Conservation (phyloP, 2,113 vertebrate species). For the Forbesichthys agassizii region DNA sequence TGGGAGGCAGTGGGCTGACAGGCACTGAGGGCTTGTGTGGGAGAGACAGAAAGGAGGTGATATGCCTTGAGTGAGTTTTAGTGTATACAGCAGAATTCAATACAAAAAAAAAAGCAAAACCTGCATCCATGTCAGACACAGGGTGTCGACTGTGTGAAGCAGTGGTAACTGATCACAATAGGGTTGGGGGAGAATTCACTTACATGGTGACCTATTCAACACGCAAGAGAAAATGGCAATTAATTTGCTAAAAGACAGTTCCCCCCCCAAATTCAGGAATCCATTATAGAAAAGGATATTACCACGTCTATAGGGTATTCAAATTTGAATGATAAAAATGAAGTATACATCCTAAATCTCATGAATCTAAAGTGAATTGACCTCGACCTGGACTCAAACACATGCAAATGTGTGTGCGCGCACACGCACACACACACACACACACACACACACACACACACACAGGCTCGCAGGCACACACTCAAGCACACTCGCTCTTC, state of each 20-base stretch:
- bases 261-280: background rate
- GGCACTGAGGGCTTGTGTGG: conserved; percentile 76
- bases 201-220: conserved; percentile 28
- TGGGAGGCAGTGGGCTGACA: conserved; percentile 78
- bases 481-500: conserved; percentile 56
- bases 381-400: conserved; percentile 69
- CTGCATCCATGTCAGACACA: conserved; percentile 63
- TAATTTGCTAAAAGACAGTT: conserved; percentile 15
- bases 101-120: conserved; percentile 48
- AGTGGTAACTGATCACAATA: conserved; percentile 62
- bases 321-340: background rate
- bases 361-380: conserved; percentile 63
- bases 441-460: background rate
- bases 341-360: conserved; percentile 1
- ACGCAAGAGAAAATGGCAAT: conserved; percentile 38
- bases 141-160: conserved; percentile 75
- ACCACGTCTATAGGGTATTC: background rate
- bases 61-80: conserved; percentile 75
- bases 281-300: background rate
- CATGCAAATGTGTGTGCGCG: conserved; percentile 65
- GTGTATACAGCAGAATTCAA: conserved; percentile 78
- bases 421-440: conserved; percentile 13
- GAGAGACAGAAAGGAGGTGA: conserved; percentile 69
- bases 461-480: conserved; percentile 1
- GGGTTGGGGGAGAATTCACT: conserved; percentile 64